A percentile compares a stretch with the other conserved stretches of the same genome.
These are phyloP conservation scores for Zaprionus tsacasi DNA, from an alignment of 1,140 invertebrate genomes.

Conservation along the genomic window DNA sequence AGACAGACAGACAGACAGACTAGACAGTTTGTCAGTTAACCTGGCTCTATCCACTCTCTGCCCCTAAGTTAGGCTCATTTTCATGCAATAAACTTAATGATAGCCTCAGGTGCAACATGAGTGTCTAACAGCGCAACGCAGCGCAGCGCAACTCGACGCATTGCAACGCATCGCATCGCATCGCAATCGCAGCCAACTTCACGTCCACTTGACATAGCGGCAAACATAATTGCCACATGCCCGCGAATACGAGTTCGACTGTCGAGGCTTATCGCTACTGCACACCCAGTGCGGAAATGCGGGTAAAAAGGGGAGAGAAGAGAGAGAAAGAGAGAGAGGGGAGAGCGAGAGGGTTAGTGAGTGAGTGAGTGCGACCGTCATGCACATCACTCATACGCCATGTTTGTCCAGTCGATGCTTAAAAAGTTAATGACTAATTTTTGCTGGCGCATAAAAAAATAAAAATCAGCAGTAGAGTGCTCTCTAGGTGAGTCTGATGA, in stretches of 20 bases:
- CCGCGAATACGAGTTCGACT: conserved; percentile 72
- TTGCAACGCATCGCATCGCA: conserved; percentile 21
- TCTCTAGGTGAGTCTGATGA: background rate
- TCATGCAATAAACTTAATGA: conserved; percentile 61
- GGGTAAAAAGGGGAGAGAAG: background rate
- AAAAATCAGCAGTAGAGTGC: conserved; percentile 7
- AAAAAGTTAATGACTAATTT: conserved; percentile 83
- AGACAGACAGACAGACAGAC: background rate
- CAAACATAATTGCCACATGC: conserved; percentile 74
- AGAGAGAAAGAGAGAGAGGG: too few species aligned
- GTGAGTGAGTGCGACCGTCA: conserved; percentile 37
- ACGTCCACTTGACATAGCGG: conserved; percentile 50
- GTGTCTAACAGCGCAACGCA: conserved; percentile 37
- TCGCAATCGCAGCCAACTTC: conserved; percentile 33
- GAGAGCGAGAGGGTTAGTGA: background rate
- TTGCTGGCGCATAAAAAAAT: conserved; percentile 54
- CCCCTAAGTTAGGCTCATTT: conserved; percentile 21
- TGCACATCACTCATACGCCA: conserved; percentile 80
- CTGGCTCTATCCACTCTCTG: conserved; percentile 6
- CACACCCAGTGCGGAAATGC: conserved; percentile 15
- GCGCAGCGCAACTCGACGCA: conserved; percentile 20
- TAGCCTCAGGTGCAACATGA: conserved; percentile 31
- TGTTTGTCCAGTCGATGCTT: conserved; percentile 80
- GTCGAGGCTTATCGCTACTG: conserved; percentile 60
- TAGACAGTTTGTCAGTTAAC: background rate